Conservation (phyloP, 2,113 vertebrate species). For the Gopherus flavomarginatus region DNA sequence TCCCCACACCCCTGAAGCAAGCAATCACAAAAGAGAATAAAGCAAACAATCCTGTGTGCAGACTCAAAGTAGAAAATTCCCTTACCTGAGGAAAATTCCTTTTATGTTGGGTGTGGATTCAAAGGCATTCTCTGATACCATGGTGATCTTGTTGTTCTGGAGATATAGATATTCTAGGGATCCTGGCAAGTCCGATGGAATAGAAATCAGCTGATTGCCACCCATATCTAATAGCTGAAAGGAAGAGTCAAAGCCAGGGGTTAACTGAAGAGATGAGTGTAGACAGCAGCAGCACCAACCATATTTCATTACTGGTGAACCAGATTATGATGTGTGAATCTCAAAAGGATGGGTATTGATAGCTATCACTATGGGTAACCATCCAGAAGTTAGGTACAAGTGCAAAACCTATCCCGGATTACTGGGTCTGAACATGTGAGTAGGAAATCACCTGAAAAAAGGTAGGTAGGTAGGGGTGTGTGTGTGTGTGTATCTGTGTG, state of each 20-base stretch:
- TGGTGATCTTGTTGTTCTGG: conserved; percentile 92
- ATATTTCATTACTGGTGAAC: background rate
- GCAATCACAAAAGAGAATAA: background rate
- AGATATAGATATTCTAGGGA: conserved; percentile 94
- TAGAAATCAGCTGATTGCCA: conserved; percentile 89
- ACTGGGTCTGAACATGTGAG: background rate
- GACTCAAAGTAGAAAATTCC: background rate
- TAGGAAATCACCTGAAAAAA: background rate
- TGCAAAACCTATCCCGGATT: background rate
- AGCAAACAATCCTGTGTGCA: background rate
- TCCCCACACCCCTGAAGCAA: background rate
- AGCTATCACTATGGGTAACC: background rate
- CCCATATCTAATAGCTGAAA: conserved; percentile 92
- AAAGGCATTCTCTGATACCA: conserved; percentile 86
- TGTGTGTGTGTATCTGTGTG: background rate
- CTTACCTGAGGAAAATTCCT: conserved; percentile 94
- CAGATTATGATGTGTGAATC: background rate
- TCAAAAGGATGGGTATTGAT: background rate
- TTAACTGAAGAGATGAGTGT: background rate
- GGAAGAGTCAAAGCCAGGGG: conserved; percentile 16
- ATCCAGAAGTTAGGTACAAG: background rate
- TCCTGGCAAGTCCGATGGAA: conserved; percentile 90
- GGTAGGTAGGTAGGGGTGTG: background rate
- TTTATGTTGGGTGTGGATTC: conserved; percentile 95
- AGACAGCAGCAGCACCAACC: background rate